These are phyloP conservation scores for Bos taurus DNA, from an alignment of 2,113 vertebrate species.

Conservation along the genomic window DNA sequence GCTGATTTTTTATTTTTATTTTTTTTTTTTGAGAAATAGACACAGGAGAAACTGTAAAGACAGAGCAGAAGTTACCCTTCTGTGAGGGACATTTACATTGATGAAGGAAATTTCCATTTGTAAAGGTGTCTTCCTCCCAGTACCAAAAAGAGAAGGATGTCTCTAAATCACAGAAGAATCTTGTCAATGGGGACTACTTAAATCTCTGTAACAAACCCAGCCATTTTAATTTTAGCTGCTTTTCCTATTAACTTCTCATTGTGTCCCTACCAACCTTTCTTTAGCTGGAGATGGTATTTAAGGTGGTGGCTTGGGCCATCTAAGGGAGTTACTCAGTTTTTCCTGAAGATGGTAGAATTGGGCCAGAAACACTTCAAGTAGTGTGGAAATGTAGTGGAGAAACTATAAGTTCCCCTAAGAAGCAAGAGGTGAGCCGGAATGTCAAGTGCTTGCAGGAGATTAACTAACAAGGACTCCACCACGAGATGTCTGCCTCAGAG, in stretches of 20 bases:
- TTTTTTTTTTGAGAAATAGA: too few relatives aligned
- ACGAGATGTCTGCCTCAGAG: neutral
- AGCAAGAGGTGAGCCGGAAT: neutral
- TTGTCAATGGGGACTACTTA: neutral
- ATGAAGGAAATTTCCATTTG: neutral
- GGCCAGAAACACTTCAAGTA: neutral
- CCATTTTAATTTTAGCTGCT: neutral
- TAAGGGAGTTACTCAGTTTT: neutral
- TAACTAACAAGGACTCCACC: neutral
- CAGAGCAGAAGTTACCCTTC: too few relatives aligned
- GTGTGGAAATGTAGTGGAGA: accelerated
- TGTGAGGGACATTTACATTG: neutral
- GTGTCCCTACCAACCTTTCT: neutral
- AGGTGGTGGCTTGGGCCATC: neutral
- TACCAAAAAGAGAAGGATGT: neutral
- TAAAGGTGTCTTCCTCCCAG: neutral
- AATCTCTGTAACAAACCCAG: neutral
- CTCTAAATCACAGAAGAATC: neutral
- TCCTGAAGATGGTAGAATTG: neutral
- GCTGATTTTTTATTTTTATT: too few relatives aligned
- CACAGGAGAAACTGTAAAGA: too few relatives aligned
- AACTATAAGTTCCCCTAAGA: neutral
- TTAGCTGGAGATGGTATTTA: neutral
- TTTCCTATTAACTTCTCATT: neutral
- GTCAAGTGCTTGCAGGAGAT: neutral